Base-by-base conservation (phyloP, 2,888 invertebrate species). In the Gonocerus acuteangulatus region DNA sequence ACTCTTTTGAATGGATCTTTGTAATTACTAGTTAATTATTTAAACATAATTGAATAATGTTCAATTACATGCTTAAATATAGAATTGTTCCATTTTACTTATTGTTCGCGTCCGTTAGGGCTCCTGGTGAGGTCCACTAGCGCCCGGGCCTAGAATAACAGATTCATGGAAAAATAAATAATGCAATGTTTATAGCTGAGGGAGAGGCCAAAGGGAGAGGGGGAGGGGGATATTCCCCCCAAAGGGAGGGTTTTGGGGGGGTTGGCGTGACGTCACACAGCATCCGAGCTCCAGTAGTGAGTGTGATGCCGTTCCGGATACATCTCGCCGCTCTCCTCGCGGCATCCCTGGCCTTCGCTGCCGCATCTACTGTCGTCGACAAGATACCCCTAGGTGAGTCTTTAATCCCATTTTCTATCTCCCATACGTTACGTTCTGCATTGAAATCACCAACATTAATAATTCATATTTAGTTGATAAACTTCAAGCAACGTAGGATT, bases 381-480 rank as follows among this genome's bases (percentile, higher is more conserved):
- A 59, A 59, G 45, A 48, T 59, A 21, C 59, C 59, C 19, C 18
- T 59, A 59, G 59, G 59, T 59, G 19, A 59, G 59, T 57, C 11
- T n/a, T n/a, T n/a, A n/a, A n/a, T n/a, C n/a, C n/a, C n/a, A n/a
- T n/a, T n/a, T n/a, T n/a, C n/a, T n/a, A n/a, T 11, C 36, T 34
- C 36, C 13, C n/a, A n/a, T n/a, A n/a, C n/a, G n/a, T n/a, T n/a
- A n/a, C n/a, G n/a, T n/a, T n/a, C n/a, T n/a, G n/a, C n/a, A n/a
- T n/a, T n/a, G n/a, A n/a, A n/a, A n/a, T n/a, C n/a, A n/a, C n/a
- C n/a, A n/a, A n/a, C n/a, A n/a, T n/a, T n/a, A n/a, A n/a, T n/a
- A n/a, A n/a, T n/a, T n/a, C n/a, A n/a, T n/a, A n/a, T n/a, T n/a
- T n/a, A n/a, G n/a, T n/a, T n/a, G n/a, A n/a, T n/a, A n/a, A n/a